phyloP scores from a whole-genome alignment of 2,888 invertebrate genomes.

The Pemphredon lugubris region DNA sequence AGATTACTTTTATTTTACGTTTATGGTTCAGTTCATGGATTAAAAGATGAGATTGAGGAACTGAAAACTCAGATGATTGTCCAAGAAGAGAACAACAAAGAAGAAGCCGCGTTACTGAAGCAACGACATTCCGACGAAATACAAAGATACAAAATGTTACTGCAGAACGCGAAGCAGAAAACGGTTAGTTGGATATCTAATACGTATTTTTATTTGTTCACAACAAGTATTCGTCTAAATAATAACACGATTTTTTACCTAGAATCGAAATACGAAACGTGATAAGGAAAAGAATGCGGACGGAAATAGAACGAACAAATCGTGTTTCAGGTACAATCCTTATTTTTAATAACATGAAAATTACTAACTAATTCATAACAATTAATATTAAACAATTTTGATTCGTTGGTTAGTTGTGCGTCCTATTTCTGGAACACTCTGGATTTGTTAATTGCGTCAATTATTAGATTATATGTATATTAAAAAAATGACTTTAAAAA shows the following conservation, averaged over 20 bases:
- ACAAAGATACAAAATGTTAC: conserved; percentile 33
- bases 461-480: neutral
- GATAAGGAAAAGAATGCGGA: neutral
- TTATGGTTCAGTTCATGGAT: conserved; percentile 38
- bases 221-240: neutral
- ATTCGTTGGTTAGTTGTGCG: neutral
- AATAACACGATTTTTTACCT: neutral
- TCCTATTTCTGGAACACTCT: neutral
- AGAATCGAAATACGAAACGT: conserved; percentile 7
- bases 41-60: conserved; percentile 53
- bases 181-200: conserved; percentile 4
- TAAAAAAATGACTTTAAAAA: neutral
- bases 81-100: conserved; percentile 38
- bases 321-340: conserved; percentile 22
- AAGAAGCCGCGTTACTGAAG: conserved; percentile 43
- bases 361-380: neutral
- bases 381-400: neutral
- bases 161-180: conserved; percentile 9
- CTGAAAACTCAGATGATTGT: conserved; percentile 40
- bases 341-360: neutral
- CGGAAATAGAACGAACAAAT: neutral
- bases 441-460: neutral
- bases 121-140: conserved; percentile 48
- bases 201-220: neutral
- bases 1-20: neutral